Evolutionary conservation across 2,888 invertebrate species (phyloP).

Genomic region (Drosophila putrida): DNA sequence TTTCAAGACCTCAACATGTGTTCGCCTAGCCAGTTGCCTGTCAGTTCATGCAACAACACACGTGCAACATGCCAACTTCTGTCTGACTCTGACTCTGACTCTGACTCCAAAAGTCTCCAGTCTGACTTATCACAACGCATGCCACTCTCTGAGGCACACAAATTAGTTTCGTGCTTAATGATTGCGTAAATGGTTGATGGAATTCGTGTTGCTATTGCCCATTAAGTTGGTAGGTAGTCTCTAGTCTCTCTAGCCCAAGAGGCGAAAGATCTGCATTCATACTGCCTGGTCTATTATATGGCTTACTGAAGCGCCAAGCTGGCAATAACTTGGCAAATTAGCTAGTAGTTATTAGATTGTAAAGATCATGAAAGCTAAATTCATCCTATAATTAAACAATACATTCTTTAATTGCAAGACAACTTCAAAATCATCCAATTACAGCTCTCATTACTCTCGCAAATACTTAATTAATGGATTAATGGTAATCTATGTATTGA

Average conservation of each 20-base stretch:
- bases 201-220: slow-evolving; percentile 72
- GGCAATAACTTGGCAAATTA: slow-evolving; percentile 51
- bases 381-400: slow-evolving; percentile 26
- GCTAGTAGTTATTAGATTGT: slow-evolving; percentile 46
- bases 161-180: slow-evolving; percentile 78
- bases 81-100: slow-evolving; percentile 1
- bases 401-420: slow-evolving; percentile 14
- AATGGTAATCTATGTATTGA: background rate
- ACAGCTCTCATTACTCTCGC: slow-evolving; percentile 3
- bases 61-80: slow-evolving; percentile 74
- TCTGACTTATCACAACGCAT: slow-evolving; percentile 57
- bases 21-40: slow-evolving; percentile 8
- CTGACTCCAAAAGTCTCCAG: slow-evolving; percentile 15
- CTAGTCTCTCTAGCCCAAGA: slow-evolving; percentile 5
- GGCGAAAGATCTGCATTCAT: slow-evolving; percentile 6
- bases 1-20: slow-evolving; percentile 43
- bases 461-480: background rate
- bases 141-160: slow-evolving; percentile 60
- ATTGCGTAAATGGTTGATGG: slow-evolving; percentile 79
- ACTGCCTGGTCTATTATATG: slow-evolving; percentile 21
- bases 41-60: slow-evolving; percentile 63
- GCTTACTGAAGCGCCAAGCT: slow-evolving; percentile 41
- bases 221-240: slow-evolving; percentile 51
- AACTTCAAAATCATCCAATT: slow-evolving; percentile 17
- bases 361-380: slow-evolving; percentile 31